phyloP scores from a whole-genome alignment of 2,797 vertebrate genomes.

The Takifugu rubripes region DNA sequence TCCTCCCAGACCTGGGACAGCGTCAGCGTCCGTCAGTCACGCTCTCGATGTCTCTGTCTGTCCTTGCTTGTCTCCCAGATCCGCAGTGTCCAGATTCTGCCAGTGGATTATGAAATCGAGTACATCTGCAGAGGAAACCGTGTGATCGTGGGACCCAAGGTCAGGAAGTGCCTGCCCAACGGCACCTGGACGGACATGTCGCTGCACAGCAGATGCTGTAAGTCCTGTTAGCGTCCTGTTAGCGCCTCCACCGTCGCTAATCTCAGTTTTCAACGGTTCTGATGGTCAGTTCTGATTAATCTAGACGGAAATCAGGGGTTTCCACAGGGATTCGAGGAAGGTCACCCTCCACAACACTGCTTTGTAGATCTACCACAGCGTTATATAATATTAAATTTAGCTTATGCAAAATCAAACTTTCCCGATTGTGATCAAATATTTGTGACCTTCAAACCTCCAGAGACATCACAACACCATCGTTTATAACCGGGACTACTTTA shows the following conservation, averaged over 20 bases:
- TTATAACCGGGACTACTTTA: too few relatives aligned
- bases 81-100: conserved; percentile 86
- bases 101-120: conserved; percentile 93
- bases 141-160: conserved; percentile 89
- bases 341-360: not conserved
- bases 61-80: conserved; percentile 69
- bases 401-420: not conserved
- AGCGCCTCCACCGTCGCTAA: not conserved
- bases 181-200: conserved; percentile 90
- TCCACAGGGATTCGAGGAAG: conserved; percentile 3
- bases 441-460: too few relatives aligned
- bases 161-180: conserved; percentile 87
- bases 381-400: not conserved
- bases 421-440: too few relatives aligned
- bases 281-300: not conserved
- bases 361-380: conserved; percentile 3
- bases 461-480: too few relatives aligned
- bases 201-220: conserved; percentile 85
- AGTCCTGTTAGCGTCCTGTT: conserved; percentile 56
- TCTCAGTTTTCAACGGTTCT: not conserved
- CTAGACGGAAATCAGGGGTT: conserved; percentile 7
- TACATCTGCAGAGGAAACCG: conserved; percentile 90
- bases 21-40: conserved; percentile 30
- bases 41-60: conserved; percentile 18
- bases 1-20: too few relatives aligned